These are phyloP conservation scores for Orgyia antiqua DNA, from an alignment of 2,888 invertebrate species.

Conservation along the genomic window DNA sequence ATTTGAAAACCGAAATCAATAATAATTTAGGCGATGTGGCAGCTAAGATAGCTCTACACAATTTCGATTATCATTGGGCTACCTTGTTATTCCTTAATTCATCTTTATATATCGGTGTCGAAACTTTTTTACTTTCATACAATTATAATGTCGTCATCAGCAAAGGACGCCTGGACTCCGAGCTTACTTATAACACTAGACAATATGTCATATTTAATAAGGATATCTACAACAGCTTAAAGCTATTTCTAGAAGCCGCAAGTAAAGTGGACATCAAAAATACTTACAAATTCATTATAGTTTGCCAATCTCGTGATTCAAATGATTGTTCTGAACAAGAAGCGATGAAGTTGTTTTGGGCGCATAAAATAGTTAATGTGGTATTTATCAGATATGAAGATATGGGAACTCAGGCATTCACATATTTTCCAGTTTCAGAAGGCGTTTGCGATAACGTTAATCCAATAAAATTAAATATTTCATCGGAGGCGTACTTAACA, in stretches of 20 bases:
- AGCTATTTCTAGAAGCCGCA: conserved; percentile 37
- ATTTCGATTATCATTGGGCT: conserved; percentile 49
- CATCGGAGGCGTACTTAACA: conserved; percentile 18
- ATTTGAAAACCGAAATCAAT: too few relatives aligned
- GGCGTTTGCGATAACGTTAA: conserved; percentile 36
- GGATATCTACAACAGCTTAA: conserved; percentile 33
- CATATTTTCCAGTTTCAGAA: conserved; percentile 39
- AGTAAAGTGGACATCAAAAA: conserved; percentile 40
- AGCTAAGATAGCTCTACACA: conserved; percentile 43
- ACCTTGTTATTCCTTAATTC: conserved; percentile 53
- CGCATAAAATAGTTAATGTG: conserved; percentile 47
- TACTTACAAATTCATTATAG: conserved; percentile 49
- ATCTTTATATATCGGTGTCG: conserved; percentile 34
- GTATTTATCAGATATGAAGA: conserved; percentile 37
- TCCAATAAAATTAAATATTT: conserved; percentile 32
- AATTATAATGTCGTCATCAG: conserved; percentile 39
- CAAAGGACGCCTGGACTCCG: conserved; percentile 28
- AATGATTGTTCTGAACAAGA: conserved; percentile 43
- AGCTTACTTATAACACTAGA: conserved; percentile 21
- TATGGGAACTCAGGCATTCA: conserved; percentile 33
- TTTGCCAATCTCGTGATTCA: conserved; percentile 38
- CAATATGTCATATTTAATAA: conserved; percentile 50
- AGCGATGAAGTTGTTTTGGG: conserved; percentile 44
- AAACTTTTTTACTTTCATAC: conserved; percentile 41
- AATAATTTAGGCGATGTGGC: conserved; percentile 44